phyloP scores from a whole-genome alignment of 37 sponge, comb jelly and placozoan genomes.

The Ephydatia muelleri region DNA sequence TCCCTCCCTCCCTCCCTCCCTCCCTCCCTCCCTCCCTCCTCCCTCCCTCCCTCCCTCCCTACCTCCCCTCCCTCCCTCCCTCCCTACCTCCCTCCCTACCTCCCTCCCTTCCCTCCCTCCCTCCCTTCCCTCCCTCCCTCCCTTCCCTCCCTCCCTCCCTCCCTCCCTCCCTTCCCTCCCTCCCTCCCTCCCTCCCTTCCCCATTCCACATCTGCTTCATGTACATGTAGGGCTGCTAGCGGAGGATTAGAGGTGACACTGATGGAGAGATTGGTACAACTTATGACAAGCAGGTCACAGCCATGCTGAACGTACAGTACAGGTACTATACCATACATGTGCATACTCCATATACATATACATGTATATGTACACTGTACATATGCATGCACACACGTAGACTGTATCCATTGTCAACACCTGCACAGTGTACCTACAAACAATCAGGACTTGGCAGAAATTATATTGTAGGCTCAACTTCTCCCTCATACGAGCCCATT shows the following conservation, averaged over 20 bases:
- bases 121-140: not conserved
- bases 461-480: too few species aligned
- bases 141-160: not conserved
- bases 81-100: not conserved
- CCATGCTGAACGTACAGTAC: conserved; percentile 68
- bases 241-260: conserved; percentile 59
- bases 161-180: not conserved
- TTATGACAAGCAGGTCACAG: conserved; percentile 35
- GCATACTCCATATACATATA: not conserved
- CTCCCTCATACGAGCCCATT: too few species aligned
- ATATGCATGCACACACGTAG: too few species aligned
- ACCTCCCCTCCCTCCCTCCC: not conserved
- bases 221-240: conserved; percentile 73
- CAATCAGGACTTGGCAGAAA: too few species aligned
- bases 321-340: conserved; percentile 50
- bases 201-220: not conserved
- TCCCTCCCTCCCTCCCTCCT: too few species aligned
- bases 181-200: conserved; percentile 8
- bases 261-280: conserved; percentile 82
- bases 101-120: not conserved
- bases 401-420: too few species aligned
- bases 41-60: not conserved
- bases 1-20: too few species aligned
- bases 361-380: too few species aligned
- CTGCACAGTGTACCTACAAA: too few species aligned